A percentile compares a stretch with the other conserved stretches of the same genome.
Conservation (phyloP, 2,797 vertebrate species). For the Sebastes glaucus region DNA sequence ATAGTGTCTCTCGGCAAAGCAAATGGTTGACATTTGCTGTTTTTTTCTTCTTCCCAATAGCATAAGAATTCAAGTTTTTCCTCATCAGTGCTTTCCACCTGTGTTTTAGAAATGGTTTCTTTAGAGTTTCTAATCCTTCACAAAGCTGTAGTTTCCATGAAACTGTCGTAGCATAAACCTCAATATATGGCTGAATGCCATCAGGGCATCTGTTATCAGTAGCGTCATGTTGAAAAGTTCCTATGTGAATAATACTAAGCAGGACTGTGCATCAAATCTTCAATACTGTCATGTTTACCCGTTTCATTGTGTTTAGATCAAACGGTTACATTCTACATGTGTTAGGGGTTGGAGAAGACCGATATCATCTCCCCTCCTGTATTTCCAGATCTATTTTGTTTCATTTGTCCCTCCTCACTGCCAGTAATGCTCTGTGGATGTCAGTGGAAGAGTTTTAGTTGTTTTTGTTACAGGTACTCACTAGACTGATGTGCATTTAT, state of each 20-base stretch:
- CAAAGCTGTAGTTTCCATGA: constrained; percentile 84
- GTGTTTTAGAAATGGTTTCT: constrained; percentile 53
- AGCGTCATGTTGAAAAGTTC: constrained; percentile 21
- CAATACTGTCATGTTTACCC: constrained; percentile 27
- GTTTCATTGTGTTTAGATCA: constrained; percentile 27
- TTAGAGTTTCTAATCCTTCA: constrained; percentile 52
- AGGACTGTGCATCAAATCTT: constrained; percentile 14
- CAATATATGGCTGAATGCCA: constrained; percentile 37
- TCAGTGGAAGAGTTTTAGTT: not conserved
- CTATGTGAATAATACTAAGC: constrained; percentile 49
- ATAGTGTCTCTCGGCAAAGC: constrained; percentile 9
- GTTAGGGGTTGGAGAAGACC: not conserved
- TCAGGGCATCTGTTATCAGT: constrained; percentile 23
- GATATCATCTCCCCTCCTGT: not conserved
- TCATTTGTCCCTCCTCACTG: constrained; percentile 2
- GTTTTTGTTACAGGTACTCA: constrained; percentile 41
- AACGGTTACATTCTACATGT: constrained; percentile 12
- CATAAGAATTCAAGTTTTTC: not conserved
- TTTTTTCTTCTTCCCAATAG: not conserved
- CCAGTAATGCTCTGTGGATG: constrained; percentile 7
- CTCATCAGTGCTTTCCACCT: constrained; percentile 15
- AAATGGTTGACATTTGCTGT: constrained; percentile 16
- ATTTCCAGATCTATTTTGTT: not conserved
- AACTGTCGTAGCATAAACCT: constrained; percentile 67
- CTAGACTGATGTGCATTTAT: constrained; percentile 63